phyloP scores from a whole-genome alignment of 2,113 vertebrate genomes.

The Fukomys damarensis region DNA sequence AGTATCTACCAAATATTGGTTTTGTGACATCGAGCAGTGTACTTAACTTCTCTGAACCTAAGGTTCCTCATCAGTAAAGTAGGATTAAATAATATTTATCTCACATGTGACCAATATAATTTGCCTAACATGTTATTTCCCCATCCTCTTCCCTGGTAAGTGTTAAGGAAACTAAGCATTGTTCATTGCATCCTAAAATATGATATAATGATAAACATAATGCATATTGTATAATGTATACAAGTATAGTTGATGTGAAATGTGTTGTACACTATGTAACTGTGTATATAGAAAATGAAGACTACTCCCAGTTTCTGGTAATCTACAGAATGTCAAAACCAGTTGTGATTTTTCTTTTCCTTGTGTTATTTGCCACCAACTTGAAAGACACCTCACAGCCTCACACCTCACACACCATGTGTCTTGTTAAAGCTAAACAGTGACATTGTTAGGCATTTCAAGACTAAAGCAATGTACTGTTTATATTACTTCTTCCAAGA shows the following conservation, averaged over 20 bases:
- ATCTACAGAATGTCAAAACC: background rate
- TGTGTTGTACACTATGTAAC: background rate
- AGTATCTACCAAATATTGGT: background rate
- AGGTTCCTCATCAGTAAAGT: background rate
- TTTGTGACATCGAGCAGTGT: background rate
- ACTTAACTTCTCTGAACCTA: background rate
- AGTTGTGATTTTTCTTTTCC: constrained; percentile 22
- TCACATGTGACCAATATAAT: background rate
- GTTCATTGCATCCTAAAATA: background rate
- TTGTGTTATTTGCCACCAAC: background rate
- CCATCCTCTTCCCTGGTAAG: background rate
- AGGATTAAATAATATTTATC: background rate
- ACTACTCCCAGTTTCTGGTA: background rate
- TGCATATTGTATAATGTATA: background rate
- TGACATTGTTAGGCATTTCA: constrained; percentile 33
- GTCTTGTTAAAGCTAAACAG: background rate
- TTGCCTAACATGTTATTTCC: background rate
- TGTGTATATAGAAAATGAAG: background rate
- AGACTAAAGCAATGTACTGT: background rate
- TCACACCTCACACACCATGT: background rate
- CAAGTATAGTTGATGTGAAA: background rate
- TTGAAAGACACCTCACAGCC: constrained; percentile 21
- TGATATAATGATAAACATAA: background rate
- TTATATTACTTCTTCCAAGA: background rate
- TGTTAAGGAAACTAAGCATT: background rate